Percentiles rank a stretch among this genome's conserved stretches.
Evolutionary conservation across 2,113 vertebrate genomes (phyloP).

Genomic region (Psettodes erumei): DNA sequence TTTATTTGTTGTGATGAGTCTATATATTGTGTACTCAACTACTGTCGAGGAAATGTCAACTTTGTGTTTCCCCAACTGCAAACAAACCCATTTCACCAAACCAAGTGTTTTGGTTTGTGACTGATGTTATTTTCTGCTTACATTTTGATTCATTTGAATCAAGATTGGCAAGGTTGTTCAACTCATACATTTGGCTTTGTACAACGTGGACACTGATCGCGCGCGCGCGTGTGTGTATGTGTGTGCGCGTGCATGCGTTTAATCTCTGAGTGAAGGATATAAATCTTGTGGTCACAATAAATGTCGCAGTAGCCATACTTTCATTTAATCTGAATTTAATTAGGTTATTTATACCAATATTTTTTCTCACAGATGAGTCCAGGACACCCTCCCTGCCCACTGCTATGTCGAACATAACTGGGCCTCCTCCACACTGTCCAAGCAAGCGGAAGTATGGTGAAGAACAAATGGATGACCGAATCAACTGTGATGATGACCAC

Average conservation of each 20-base stretch:
- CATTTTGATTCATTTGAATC: not conserved
- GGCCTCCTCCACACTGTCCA: constrained; percentile 91
- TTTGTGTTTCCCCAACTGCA: not conserved
- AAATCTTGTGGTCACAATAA: not conserved
- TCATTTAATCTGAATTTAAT: not conserved
- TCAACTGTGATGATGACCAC: constrained; percentile 91
- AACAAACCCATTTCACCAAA: not conserved
- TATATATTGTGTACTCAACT: rapidly evolving
- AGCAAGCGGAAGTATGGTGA: constrained; percentile 92
- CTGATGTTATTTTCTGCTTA: not conserved
- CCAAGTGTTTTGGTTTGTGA: constrained; percentile 16
- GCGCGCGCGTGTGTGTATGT: not conserved
- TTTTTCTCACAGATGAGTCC: constrained; percentile 87
- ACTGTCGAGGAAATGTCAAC: not conserved
- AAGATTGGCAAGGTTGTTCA: rapidly evolving
- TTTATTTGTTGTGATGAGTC: not conserved
- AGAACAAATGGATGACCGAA: constrained; percentile 89
- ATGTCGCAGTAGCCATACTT: not conserved
- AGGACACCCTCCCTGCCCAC: constrained; percentile 89
- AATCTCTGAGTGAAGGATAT: not conserved
- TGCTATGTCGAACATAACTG: constrained; percentile 87
- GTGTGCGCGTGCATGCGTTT: not conserved
- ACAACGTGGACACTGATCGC: not conserved
- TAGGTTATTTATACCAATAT: no score
- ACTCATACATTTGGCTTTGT: not conserved